A percentile compares a stretch with the other conserved stretches of the same genome.
phyloP scores from a whole-genome alignment of 2,888 invertebrate species.

The Mechanitis mazaeus region DNA sequence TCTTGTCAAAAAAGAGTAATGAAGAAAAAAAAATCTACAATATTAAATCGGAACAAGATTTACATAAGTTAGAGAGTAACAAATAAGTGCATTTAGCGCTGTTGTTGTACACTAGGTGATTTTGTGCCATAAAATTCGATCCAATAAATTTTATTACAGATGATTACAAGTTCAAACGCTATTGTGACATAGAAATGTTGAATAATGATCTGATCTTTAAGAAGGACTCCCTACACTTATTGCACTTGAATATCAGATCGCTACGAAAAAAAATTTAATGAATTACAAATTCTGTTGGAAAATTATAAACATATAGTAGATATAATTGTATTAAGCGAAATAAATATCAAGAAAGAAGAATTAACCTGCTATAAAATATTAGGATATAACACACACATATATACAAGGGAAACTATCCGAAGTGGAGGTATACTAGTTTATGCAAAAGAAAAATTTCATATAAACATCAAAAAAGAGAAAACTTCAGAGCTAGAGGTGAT shows the following conservation, averaged over 20 bases:
- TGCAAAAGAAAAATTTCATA: not conserved
- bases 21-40: conserved; percentile 13
- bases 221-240: not conserved
- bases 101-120: not conserved
- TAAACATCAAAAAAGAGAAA: not conserved
- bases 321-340: conserved; percentile 15
- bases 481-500: conserved; percentile 7
- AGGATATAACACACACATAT: conserved; percentile 10
- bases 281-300: conserved; percentile 5
- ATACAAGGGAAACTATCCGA: conserved; percentile 4
- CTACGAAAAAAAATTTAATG: conserved; percentile 12
- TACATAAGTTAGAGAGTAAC: conserved; percentile 7
- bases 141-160: not conserved
- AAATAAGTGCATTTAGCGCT: not conserved
- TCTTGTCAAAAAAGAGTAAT: conserved; percentile 13
- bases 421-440: conserved; percentile 15
- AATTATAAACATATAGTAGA: conserved; percentile 1
- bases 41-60: conserved; percentile 17
- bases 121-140: conserved; percentile 5
- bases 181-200: conserved; percentile 4
- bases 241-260: conserved; percentile 11
- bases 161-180: conserved; percentile 6
- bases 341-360: conserved; percentile 17
- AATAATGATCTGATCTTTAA: conserved; percentile 1
- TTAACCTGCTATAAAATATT: conserved; percentile 12